Conservation (phyloP, 2,113 vertebrate species). For the Machaerirhynchus nigripectus region DNA sequence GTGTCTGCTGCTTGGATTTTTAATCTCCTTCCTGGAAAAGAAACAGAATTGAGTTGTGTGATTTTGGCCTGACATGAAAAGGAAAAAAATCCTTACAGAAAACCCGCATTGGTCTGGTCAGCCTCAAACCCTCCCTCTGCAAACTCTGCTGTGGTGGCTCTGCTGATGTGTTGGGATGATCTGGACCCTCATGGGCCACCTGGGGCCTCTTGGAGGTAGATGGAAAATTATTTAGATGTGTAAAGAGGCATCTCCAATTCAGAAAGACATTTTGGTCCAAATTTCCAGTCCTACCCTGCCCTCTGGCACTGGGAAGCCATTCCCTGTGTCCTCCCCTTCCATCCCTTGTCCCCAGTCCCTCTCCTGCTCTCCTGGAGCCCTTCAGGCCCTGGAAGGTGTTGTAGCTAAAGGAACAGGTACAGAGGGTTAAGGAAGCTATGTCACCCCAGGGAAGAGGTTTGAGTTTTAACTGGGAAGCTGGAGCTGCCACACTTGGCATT, state of each 20-base stretch:
- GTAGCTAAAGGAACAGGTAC: rapidly evolving
- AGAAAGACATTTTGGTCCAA: neutral
- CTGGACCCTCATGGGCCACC: neutral
- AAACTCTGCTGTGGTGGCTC: neutral
- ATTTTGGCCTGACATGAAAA: neutral
- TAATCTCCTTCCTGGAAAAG: neutral
- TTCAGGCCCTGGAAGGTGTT: neutral
- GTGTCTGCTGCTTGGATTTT: neutral
- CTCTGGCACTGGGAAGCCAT: neutral
- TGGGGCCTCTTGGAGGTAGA: neutral
- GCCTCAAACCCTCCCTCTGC: neutral
- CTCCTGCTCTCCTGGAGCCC: neutral
- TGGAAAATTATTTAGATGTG: neutral
- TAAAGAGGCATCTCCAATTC: neutral
- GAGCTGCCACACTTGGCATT: neutral
- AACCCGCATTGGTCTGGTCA: neutral
- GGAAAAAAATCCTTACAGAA: neutral
- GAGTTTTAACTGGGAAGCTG: neutral
- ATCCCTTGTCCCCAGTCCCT: neutral
- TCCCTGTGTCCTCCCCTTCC: neutral
- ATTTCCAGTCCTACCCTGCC: rapidly evolving
- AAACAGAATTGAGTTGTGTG: neutral
- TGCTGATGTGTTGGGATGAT: neutral
- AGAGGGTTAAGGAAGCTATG: neutral
- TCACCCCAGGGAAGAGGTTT: neutral